phyloP scores from a whole-genome alignment of 2,888 invertebrate genomes.

The Drosophila tripunctata region DNA sequence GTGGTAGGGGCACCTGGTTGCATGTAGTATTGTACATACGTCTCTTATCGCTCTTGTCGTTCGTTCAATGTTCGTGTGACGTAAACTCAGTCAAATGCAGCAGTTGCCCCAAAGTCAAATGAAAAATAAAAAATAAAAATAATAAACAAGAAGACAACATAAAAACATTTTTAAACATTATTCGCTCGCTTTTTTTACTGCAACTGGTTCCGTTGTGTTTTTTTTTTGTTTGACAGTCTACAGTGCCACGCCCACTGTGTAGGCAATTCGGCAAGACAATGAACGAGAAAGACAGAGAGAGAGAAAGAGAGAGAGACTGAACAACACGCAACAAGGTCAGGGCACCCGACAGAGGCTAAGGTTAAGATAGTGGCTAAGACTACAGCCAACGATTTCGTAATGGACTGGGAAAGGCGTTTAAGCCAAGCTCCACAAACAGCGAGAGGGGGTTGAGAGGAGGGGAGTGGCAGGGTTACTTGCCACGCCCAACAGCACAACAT shows the following conservation, averaged over 20 bases:
- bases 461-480: neutral
- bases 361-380: constrained; percentile 18
- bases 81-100: constrained; percentile 71
- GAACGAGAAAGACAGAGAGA: neutral
- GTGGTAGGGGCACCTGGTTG: constrained; percentile 32
- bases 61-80: constrained; percentile 63
- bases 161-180: constrained; percentile 28
- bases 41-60: constrained; percentile 32
- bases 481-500: constrained; percentile 59
- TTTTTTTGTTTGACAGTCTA: constrained; percentile 13
- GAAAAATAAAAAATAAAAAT: constrained; percentile 7
- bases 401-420: constrained; percentile 39
- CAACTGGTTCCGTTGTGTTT: constrained; percentile 26
- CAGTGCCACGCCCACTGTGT: constrained; percentile 33
- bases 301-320: neutral
- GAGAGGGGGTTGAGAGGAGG: neutral
- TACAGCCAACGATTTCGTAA: constrained; percentile 63
- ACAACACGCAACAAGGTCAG: constrained; percentile 77
- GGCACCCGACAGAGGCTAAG: constrained; percentile 35
- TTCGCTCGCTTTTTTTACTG: constrained; percentile 19
- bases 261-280: constrained; percentile 25
- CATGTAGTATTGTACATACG: too few relatives aligned
- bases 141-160: constrained; percentile 15
- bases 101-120: constrained; percentile 44
- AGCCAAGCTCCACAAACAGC: neutral